A percentile compares a stretch with the other conserved stretches of the same genome.
Conservation (phyloP, 2,797 vertebrate species). For the Ctenosaura bakeri region DNA sequence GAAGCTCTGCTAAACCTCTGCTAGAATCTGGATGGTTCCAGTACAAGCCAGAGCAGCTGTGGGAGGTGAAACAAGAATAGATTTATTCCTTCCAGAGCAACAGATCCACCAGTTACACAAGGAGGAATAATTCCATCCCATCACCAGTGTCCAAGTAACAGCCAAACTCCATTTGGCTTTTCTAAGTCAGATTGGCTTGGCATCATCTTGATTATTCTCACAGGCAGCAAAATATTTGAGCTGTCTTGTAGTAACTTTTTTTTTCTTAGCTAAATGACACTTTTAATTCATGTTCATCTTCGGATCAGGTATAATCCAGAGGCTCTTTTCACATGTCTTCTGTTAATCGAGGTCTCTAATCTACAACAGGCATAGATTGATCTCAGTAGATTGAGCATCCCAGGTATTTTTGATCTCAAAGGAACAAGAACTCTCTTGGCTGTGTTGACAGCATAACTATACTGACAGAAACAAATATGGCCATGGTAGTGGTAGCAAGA, state of each 20-base stretch:
- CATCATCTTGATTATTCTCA: neutral
- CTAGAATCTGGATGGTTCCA: too few relatives aligned
- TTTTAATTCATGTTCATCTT: neutral
- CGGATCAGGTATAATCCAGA: neutral
- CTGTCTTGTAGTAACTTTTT: neutral
- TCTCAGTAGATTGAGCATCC: constrained; percentile 27
- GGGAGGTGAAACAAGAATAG: too few relatives aligned
- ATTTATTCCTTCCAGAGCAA: too few relatives aligned
- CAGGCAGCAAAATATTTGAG: neutral
- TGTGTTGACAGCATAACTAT: too few relatives aligned
- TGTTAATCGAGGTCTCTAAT: neutral
- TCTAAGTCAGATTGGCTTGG: neutral
- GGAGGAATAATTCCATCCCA: too few relatives aligned
- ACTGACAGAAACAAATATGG: too few relatives aligned
- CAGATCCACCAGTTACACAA: too few relatives aligned
- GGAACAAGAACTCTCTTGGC: too few relatives aligned
- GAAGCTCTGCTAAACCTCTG: neutral
- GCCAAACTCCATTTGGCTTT: neutral
- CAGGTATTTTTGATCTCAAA: constrained; percentile 37
- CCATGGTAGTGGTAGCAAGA: too few relatives aligned
- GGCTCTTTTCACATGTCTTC: neutral
- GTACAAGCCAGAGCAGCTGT: too few relatives aligned
- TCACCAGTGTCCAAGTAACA: too few relatives aligned
- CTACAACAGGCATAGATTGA: constrained; percentile 22
- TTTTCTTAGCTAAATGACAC: neutral